phyloP scores from a whole-genome alignment of 1,140 invertebrate genomes.

The Bombus terrestris region DNA sequence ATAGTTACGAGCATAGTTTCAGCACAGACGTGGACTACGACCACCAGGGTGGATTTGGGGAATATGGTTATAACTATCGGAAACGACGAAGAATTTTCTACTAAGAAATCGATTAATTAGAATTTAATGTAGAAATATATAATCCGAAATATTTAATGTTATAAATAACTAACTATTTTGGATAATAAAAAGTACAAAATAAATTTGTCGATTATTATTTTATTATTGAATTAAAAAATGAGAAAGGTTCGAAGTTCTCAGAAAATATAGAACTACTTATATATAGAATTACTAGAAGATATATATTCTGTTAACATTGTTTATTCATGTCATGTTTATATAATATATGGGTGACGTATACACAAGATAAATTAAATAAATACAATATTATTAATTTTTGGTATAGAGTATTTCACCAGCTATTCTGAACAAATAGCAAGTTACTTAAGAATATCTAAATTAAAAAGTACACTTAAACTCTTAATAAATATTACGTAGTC shows the following conservation, averaged over 20 bases:
- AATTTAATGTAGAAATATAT: neutral
- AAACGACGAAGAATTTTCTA: slow-evolving; percentile 9
- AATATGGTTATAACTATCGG: slow-evolving; percentile 18
- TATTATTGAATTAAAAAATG: too few species aligned
- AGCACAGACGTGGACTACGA: slow-evolving; percentile 88
- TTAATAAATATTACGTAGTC: neutral
- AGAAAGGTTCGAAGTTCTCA: too few species aligned
- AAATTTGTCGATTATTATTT: neutral
- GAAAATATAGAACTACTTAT: neutral
- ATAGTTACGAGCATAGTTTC: slow-evolving; percentile 89
- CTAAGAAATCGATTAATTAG: too few species aligned
- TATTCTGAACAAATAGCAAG: neutral
- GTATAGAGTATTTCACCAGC: neutral
- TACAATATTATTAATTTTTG: slow-evolving; percentile 28
- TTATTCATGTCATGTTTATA: slow-evolving; percentile 18
- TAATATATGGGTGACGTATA: neutral
- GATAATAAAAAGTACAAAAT: neutral
- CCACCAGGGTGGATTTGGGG: slow-evolving; percentile 86
- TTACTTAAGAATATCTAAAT: neutral
- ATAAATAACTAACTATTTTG: neutral
- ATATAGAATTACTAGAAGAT: neutral
- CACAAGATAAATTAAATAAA: slow-evolving; percentile 5
- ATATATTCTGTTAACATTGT: neutral
- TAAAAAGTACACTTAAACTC: neutral
- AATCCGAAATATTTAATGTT: neutral